Evolutionary conservation across 2,888 invertebrate species (phyloP).

Genomic region (Podotricha telesiphe): DNA sequence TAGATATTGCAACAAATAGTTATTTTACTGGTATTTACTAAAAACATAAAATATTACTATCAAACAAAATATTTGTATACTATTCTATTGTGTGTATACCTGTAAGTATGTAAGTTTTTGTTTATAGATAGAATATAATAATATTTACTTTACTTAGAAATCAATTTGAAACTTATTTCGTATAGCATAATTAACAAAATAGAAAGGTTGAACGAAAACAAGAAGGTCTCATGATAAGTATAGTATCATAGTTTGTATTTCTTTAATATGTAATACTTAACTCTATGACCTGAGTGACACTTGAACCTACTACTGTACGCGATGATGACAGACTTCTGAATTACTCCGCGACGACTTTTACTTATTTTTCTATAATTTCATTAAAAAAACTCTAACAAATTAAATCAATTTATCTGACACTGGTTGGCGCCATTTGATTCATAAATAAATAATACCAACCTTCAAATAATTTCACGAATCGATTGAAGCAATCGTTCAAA

Average conservation of each 20-base stretch:
- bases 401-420: neutral
- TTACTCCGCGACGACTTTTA: too few species aligned
- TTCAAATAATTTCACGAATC: conserved; percentile 21
- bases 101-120: too few species aligned
- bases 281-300: too few species aligned
- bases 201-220: too few species aligned
- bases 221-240: too few species aligned
- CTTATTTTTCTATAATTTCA: neutral
- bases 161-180: too few species aligned
- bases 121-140: too few species aligned
- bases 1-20: neutral
- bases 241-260: too few species aligned
- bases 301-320: neutral
- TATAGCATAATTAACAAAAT: too few species aligned
- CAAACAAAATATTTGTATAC: neutral
- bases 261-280: too few species aligned
- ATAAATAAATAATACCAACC: conserved; percentile 14
- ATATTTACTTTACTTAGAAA: too few species aligned
- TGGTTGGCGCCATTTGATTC: neutral
- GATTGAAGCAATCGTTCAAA: conserved; percentile 14
- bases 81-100: neutral
- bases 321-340: neutral
- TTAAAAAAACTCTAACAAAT: neutral
- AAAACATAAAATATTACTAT: neutral
- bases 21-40: neutral